These are phyloP conservation scores for Ophioderma brevispina DNA, from an alignment of 35 echinoderm and acorn worm genomes.

Conservation along the genomic window DNA sequence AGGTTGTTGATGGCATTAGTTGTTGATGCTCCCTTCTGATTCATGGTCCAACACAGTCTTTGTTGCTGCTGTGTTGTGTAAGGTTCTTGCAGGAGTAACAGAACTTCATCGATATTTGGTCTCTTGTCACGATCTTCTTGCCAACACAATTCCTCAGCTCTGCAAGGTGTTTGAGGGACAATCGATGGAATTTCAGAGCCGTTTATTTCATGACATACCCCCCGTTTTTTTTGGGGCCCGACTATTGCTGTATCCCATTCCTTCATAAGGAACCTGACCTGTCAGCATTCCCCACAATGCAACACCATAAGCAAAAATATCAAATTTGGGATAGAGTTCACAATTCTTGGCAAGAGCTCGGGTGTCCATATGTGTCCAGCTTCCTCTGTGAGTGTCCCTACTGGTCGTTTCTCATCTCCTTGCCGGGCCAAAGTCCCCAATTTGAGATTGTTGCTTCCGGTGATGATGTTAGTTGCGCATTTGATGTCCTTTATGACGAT, in stretches of 20 bases:
- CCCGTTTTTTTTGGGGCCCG: no score
- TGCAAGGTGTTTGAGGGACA: not conserved
- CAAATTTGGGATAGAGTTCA: not conserved
- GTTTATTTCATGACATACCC: not conserved
- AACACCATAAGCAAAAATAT: not conserved
- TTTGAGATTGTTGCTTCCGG: not conserved
- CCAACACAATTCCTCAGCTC: not conserved
- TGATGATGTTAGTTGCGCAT: not conserved
- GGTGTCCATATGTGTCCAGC: not conserved
- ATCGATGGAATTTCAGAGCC: not conserved
- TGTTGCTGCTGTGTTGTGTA: not conserved
- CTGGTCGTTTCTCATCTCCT: not conserved
- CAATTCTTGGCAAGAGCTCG: not conserved
- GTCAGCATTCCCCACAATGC: not conserved
- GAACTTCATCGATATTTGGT: not conserved
- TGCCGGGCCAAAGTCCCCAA: not conserved
- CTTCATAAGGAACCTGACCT: not conserved
- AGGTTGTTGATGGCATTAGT: no score
- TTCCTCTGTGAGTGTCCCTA: not conserved
- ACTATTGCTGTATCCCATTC: not conserved
- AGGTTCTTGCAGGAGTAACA: not conserved
- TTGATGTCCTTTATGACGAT: not conserved
- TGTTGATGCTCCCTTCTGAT: no score
- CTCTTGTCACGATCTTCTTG: not conserved
- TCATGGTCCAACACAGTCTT: no score